Conservation (phyloP, 2,797 vertebrate species). For the Melanogrammus aeglefinus region DNA sequence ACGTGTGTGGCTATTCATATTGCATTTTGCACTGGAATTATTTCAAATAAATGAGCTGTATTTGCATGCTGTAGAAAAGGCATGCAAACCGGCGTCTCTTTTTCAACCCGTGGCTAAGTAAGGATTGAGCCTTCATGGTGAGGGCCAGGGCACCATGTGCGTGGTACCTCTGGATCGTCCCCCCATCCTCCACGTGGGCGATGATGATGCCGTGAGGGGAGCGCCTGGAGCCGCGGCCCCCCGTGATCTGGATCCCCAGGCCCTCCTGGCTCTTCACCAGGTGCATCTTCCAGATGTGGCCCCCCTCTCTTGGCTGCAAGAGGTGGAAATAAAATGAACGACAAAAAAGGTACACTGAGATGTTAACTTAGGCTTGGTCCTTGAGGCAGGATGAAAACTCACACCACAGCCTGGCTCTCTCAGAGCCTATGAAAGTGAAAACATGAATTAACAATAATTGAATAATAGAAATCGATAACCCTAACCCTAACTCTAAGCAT, state of each 20-base stretch:
- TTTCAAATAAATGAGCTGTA: too few relatives aligned
- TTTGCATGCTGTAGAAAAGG: background rate
- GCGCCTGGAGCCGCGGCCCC: conserved; percentile 90
- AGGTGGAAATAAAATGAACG: background rate
- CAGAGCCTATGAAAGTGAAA: background rate
- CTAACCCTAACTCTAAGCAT: background rate
- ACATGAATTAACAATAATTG: too few relatives aligned
- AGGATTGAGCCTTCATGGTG: background rate
- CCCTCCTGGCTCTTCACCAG: conserved; percentile 90
- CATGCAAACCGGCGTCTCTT: background rate
- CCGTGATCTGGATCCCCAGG: conserved; percentile 93
- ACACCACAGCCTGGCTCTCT: background rate
- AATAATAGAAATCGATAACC: background rate
- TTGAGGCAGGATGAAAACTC: background rate
- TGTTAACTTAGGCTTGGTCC: background rate
- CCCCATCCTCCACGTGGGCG: conserved; percentile 87
- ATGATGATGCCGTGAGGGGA: conserved; percentile 91
- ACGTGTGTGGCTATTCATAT: background rate
- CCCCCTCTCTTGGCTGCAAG: conserved; percentile 79
- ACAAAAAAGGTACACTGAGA: background rate
- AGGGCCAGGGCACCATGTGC: background rate
- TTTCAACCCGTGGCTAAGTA: too few relatives aligned
- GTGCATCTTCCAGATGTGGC: conserved; percentile 97
- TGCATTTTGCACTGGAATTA: background rate
- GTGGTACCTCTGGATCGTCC: conserved; percentile 87